These are phyloP conservation scores for Pentamera pediparva DNA, from an alignment of 53 echinoderm and acorn worm genomes.

Conservation along the genomic window DNA sequence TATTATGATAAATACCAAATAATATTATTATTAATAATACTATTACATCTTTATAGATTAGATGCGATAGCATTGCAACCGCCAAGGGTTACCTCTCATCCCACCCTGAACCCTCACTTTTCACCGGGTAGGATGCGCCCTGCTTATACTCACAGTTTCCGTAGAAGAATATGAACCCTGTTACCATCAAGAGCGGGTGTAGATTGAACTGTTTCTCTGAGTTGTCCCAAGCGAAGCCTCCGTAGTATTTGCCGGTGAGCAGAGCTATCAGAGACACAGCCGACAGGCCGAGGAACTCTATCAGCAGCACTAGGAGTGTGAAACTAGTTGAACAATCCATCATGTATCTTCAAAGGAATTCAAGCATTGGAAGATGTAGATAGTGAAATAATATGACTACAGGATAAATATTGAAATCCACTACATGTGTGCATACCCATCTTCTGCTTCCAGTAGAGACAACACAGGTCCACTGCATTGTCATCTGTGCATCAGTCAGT, in stretches of 20 bases:
- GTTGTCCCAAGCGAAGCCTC: conserved; percentile 87
- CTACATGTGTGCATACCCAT: background rate
- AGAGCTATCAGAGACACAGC: conserved; percentile 44
- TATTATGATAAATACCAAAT: too few species aligned
- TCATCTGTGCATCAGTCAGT: too few species aligned
- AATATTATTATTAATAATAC: too few species aligned
- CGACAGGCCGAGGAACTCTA: conserved; percentile 55
- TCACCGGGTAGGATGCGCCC: too few species aligned
- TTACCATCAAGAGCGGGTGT: conserved; percentile 76
- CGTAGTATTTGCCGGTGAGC: conserved; percentile 68
- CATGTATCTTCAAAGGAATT: background rate
- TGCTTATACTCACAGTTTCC: conserved; percentile 66
- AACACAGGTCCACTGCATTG: too few species aligned
- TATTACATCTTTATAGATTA: too few species aligned
- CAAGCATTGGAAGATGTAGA: background rate
- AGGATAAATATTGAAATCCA: background rate
- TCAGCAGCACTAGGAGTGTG: conserved; percentile 48
- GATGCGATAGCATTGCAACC: too few species aligned
- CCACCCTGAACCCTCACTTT: too few species aligned
- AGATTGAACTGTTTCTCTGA: conserved; percentile 67
- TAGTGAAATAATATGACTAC: background rate
- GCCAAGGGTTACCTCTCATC: too few species aligned
- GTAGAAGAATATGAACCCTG: conserved; percentile 72
- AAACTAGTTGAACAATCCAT: conserved; percentile 24
- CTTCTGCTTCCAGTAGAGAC: background rate